Percentiles rank a stretch among this genome's conserved stretches.
These are phyloP conservation scores for Gymnobelideus leadbeateri DNA, from an alignment of 2,113 vertebrate species.

Conservation along the genomic window DNA sequence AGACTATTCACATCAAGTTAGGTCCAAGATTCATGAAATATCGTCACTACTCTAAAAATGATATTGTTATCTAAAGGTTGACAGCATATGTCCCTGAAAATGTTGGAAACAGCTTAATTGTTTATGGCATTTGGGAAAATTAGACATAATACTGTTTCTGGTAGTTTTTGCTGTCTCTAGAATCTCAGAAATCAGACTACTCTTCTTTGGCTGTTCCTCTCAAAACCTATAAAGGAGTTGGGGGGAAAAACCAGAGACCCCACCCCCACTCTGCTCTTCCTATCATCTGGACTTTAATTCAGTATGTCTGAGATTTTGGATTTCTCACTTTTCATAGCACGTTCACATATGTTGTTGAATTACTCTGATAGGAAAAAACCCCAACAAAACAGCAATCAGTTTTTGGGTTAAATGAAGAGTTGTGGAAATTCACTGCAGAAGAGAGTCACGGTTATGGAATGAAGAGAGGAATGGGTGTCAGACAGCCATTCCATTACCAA, in stretches of 20 bases:
- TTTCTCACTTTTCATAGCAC: neutral
- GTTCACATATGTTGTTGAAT: neutral
- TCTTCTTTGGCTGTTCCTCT: neutral
- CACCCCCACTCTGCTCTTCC: neutral
- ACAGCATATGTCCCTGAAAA: slow-evolving; percentile 36
- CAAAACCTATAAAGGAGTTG: neutral
- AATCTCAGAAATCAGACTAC: neutral
- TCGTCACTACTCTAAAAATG: slow-evolving; percentile 38
- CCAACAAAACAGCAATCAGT: neutral
- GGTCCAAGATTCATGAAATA: slow-evolving; percentile 31
- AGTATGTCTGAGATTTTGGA: neutral
- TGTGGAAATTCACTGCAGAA: neutral
- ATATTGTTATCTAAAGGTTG: slow-evolving; percentile 29
- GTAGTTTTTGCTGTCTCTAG: neutral
- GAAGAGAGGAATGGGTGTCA: neutral
- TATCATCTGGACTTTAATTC: neutral
- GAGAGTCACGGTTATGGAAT: neutral
- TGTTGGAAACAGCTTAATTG: slow-evolving; percentile 42
- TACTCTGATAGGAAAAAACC: neutral
- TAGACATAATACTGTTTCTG: neutral
- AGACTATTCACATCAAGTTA: neutral
- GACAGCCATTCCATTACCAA: neutral
- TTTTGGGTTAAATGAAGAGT: neutral
- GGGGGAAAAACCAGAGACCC: neutral
- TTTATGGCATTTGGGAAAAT: slow-evolving; percentile 41